Evolutionary conservation across 2,888 invertebrate species (phyloP).

Genomic region (Sinodicranocentrus sp.): DNA sequence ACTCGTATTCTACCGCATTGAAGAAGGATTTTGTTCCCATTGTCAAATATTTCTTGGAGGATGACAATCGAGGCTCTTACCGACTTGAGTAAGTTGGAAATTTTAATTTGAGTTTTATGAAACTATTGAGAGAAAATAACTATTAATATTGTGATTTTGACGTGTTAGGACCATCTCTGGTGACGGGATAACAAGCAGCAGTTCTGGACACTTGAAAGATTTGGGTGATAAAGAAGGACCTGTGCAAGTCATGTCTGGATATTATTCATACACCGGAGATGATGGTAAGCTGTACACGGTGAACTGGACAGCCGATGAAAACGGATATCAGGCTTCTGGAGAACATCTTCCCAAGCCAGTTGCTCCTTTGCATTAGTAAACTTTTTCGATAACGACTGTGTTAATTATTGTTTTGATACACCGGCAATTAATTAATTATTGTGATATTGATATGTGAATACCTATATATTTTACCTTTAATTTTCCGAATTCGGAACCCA

Average conservation of each 20-base stretch:
- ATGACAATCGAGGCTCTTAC: conserved; percentile 69
- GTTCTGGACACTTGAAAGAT: conserved; percentile 44
- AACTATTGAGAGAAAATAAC: too few species aligned
- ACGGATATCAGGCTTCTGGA: conserved; percentile 31
- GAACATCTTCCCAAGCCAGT: conserved; percentile 39
- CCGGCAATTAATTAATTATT: conserved; percentile 10
- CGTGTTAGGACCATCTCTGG: conserved; percentile 35
- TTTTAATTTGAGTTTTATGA: too few species aligned
- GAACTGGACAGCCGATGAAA: conserved; percentile 63
- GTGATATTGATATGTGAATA: background rate
- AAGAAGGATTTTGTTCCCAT: conserved; percentile 59
- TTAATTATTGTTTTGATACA: background rate
- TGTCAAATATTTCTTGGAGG: conserved; percentile 62
- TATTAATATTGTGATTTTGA: too few species aligned
- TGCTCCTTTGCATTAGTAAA: background rate
- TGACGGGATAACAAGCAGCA: conserved; percentile 29
- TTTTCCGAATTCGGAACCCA: too few species aligned
- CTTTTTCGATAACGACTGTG: background rate
- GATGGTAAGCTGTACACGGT: conserved; percentile 56
- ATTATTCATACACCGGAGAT: conserved; percentile 42
- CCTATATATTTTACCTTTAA: too few species aligned
- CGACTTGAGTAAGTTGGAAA: conserved; percentile 65
- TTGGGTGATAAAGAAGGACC: conserved; percentile 52
- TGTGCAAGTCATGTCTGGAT: conserved; percentile 59
- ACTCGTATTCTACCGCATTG: background rate